Base-by-base conservation (phyloP, 2,888 invertebrate genomes). In the Magallana nippona region DNA sequence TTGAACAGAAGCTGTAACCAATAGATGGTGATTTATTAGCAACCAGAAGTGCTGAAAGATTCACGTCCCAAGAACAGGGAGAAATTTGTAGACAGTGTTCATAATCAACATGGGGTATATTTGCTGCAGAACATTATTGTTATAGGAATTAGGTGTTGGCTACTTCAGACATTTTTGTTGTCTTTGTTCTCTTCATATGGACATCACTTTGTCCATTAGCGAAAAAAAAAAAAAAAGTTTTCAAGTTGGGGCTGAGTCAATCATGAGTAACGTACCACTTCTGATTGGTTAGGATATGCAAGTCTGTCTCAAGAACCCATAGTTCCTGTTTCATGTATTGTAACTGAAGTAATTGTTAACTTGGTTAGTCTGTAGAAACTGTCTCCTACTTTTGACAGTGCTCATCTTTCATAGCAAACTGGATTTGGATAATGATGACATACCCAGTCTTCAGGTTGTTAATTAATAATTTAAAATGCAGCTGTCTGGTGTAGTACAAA, bases 11-110 rank as follows among this genome's bases (percentile, higher is more conserved):
- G 71, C 71, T 71, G 71, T 32, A 27, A 71, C 22, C 71, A 71
- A 71, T 19, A 22, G 22, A 71, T 71, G 15, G 22, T 71, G 71
- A 71, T 71, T 71, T 71, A 71, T 71, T 71, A 71, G 71, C 71
- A 15, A 71, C 71, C 71, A 71, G 27, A 71, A 27, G 71, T 71
- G 71, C 13, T 71, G 71, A 71, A 71, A 71, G 71, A 71, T 71
- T 71, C 71, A 71, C 71, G 32, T 27, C 22, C 71, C 13, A 27
- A 71, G 71, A 71, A 71, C 71, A 71, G 2, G 71, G 5, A 71
- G 32, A 27, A 71, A 27, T 13, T 71, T 27, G 32, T 71, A 71
- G 71, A 32, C 22, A 71, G 71, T 71, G 71, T 71, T 71, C 71
- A 71, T 71, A 27, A 71, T 71, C 71, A 71, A 11, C 71, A 71